phyloP scores from a whole-genome alignment of 2,113 vertebrate species.

The Myiozetetes cayanensis region DNA sequence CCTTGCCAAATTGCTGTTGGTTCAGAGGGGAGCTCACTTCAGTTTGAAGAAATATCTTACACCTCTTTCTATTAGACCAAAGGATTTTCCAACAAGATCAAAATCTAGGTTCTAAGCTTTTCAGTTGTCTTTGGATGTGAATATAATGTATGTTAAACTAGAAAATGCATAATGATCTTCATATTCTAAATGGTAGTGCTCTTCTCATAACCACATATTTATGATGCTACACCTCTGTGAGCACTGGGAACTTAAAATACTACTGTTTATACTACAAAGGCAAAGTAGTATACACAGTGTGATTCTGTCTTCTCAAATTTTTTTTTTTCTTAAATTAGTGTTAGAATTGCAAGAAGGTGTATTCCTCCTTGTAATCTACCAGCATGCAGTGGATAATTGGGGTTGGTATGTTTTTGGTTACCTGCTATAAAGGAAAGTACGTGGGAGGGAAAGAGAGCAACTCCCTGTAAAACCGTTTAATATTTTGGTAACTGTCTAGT shows the following conservation, averaged over 20 bases:
- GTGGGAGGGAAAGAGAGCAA: neutral
- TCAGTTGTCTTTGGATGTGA: neutral
- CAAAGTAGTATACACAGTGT: neutral
- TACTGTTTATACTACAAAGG: neutral
- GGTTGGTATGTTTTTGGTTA: neutral
- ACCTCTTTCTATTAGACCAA: neutral
- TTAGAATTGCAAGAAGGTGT: neutral
- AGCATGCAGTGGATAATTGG: neutral
- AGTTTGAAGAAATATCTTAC: neutral
- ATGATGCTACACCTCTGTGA: neutral
- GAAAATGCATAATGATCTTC: neutral
- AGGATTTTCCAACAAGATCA: neutral
- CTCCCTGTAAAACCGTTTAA: neutral
- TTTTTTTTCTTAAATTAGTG: neutral
- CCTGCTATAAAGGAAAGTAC: neutral
- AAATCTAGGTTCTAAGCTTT: neutral
- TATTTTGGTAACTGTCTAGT: neutral
- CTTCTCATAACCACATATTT: neutral
- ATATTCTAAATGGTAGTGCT: neutral
- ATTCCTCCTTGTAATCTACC: neutral
- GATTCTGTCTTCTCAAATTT: neutral
- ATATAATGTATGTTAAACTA: neutral
- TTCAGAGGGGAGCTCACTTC: neutral
- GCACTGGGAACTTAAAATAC: neutral
- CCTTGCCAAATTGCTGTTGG: neutral